Conservation (phyloP, 2,113 vertebrate genomes). For the Athene noctua region DNA sequence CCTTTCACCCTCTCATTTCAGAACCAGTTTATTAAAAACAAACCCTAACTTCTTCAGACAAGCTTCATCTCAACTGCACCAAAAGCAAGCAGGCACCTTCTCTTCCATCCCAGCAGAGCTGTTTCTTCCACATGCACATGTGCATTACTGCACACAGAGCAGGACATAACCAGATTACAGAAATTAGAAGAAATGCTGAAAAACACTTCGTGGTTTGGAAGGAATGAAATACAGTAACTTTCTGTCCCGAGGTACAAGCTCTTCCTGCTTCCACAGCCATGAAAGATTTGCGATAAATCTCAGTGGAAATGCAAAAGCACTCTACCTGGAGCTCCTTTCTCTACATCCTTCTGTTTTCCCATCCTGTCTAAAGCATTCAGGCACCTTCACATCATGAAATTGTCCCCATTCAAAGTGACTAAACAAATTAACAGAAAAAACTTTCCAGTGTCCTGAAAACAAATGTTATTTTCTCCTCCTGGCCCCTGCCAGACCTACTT, state of each 20-base stretch:
- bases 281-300: accelerated
- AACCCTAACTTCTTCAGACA: neutral
- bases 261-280: neutral
- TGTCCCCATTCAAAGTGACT: neutral
- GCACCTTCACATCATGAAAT: accelerated
- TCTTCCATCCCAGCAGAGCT: neutral
- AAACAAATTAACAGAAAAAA: neutral
- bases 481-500: conserved; percentile 34
- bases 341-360: neutral
- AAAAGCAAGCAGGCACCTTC: neutral
- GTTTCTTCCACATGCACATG: accelerated
- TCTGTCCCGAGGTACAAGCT: neutral
- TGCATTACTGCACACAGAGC: neutral
- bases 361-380: neutral
- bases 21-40: neutral
- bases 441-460: neutral
- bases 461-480: neutral
- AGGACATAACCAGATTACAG: neutral
- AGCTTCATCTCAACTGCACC: neutral
- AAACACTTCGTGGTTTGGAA: neutral
- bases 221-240: accelerated
- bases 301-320: accelerated
- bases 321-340: neutral
- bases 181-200: neutral
- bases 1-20: neutral